A percentile compares a stretch with the other conserved stretches of the same genome.
phyloP scores from a whole-genome alignment of 2,888 invertebrate genomes.

The Luffia ferchaultella region DNA sequence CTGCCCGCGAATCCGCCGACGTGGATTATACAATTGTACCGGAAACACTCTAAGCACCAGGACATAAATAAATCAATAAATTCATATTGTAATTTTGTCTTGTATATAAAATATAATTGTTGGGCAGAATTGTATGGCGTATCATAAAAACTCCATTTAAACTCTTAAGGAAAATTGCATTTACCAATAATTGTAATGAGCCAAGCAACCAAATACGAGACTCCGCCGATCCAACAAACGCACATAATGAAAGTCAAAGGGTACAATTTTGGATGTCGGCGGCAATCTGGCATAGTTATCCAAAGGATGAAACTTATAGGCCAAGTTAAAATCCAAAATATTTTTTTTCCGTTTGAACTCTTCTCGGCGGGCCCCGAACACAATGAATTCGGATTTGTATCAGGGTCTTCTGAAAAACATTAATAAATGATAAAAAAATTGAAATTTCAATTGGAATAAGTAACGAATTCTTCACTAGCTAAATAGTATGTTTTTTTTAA shows the following conservation, averaged over 20 bases:
- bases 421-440: neutral
- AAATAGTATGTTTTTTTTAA: no score
- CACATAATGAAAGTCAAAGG: conserved; percentile 81
- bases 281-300: conserved; percentile 81
- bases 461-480: no score
- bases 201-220: conserved; percentile 88
- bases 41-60: no score
- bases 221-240: conserved; percentile 80
- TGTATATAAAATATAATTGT: no score
- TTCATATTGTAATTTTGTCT: no score
- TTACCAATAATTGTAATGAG: conserved; percentile 82
- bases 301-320: conserved; percentile 77
- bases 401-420: conserved; percentile 3
- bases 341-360: conserved; percentile 38
- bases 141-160: no score
- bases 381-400: conserved; percentile 24
- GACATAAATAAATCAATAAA: no score
- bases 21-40: no score
- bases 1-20: no score
- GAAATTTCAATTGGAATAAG: no score
- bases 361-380: conserved; percentile 68
- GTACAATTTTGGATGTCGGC: conserved; percentile 66
- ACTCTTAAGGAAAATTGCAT: no score
- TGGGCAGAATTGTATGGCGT: no score
- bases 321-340: conserved; percentile 73